Evolutionary conservation across 2,113 vertebrate genomes (phyloP).

Genomic region (Hiodon tergisus): DNA sequence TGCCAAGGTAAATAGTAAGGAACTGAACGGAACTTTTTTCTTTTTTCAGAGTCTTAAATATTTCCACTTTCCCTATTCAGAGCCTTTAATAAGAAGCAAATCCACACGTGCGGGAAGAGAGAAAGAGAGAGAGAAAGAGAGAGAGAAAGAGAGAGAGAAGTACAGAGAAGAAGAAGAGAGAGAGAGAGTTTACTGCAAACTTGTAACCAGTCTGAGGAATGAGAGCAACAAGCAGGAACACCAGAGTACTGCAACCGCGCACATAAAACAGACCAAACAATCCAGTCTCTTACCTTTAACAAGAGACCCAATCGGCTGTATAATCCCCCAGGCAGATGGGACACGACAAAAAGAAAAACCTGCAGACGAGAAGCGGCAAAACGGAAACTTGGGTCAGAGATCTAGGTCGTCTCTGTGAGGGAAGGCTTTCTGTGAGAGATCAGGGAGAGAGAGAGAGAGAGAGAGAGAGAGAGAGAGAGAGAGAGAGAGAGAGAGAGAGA

Average conservation of each 20-base stretch:
- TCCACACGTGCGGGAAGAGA: background rate
- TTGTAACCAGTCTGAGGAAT: background rate
- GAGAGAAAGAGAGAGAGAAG: background rate
- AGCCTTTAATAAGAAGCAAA: constrained; percentile 8
- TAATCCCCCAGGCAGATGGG: constrained; percentile 16
- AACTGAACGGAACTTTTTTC: background rate
- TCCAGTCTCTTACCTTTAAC: constrained; percentile 19
- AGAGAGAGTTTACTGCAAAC: background rate
- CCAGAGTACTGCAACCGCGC: background rate
- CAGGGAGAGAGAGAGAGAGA: background rate
- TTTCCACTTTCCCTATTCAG: constrained; percentile 19
- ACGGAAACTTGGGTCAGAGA: constrained; percentile 9
- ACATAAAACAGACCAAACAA: background rate
- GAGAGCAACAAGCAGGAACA: constrained; percentile 1
- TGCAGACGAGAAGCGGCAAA: background rate
- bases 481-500: too few species aligned
- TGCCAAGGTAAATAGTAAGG: too few species aligned
- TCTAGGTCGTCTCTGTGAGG: constrained; percentile 16
- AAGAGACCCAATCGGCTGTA: background rate
- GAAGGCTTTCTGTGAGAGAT: background rate
- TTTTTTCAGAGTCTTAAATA: constrained; percentile 1
- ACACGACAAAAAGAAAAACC: background rate
- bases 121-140: background rate
- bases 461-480: background rate
- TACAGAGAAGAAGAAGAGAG: background rate